Base-by-base conservation (phyloP, 64 coral and sea anemone genomes). In the Montipora efflorescens region DNA sequence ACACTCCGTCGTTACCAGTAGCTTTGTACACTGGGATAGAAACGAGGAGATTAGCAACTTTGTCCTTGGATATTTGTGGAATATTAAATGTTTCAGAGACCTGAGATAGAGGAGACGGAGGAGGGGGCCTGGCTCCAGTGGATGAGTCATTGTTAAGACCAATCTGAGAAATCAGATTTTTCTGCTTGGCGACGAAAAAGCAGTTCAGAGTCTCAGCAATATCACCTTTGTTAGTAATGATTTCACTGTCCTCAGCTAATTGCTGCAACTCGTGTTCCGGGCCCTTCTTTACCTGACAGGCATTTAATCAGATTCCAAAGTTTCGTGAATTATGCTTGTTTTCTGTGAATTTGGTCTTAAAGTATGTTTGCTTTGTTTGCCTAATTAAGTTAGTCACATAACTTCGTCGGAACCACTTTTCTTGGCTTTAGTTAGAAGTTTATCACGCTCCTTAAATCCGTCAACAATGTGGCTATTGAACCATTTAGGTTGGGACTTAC, bases 401-500 rank as follows among this genome's bases (percentile, higher is more conserved):
- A 47, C 75, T 91, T 23, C 64, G 4, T 85, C 73, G 4, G 28
- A 0, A 19, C 85, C 22, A 7, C 79, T 84, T 19, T 78, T 90
- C 19, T 55, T 83, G 8, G 88, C 87, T 59, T 85, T 84, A 1
- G 79, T 91, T 3, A 95, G 66, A 6, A 87, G 48, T 19, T 88
- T 87, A 23, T 91, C 82, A 20, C 94, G 46, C 8, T 13, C 18
- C 14, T 91, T 90, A 5, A 95, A 49, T 75, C 79, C 23, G 79
- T 85, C 59, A 5, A 45, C 4, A 36, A 88, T 87, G 4, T 80
- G 12, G 10, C 5, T 76, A 13, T 79, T 91, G n/a, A 91, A 91
- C 83, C 94, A 91, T 55, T 91, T 91, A 13, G 94, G 75, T 36
- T 95, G 83, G 3, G 76, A 68, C 45, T 76, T 68, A 25, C 87